Evolutionary conservation across 2,888 invertebrate genomes (phyloP).

Genomic region (Heliothis peltigera): DNA sequence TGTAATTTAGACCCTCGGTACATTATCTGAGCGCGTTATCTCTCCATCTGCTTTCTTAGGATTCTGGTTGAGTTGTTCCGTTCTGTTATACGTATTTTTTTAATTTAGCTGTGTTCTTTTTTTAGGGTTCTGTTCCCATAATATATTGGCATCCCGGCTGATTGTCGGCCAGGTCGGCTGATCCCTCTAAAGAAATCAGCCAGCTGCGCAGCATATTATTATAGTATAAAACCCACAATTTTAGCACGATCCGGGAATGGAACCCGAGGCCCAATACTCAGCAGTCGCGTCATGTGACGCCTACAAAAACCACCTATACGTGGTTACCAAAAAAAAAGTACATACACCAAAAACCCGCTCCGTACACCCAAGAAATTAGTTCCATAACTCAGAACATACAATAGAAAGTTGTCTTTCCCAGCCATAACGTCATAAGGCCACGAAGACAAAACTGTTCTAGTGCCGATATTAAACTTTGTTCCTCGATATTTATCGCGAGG

Average conservation of each 20-base stretch:
- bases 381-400: constrained; percentile 53
- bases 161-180: too few relatives aligned
- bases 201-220: too few relatives aligned
- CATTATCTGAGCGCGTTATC: constrained; percentile 57
- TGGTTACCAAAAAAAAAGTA: constrained; percentile 29
- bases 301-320: background rate
- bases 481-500: constrained; percentile 46
- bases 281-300: too few relatives aligned
- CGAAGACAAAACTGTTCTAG: constrained; percentile 47
- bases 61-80: constrained; percentile 7
- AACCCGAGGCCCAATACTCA: too few relatives aligned
- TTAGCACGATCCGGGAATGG: too few relatives aligned
- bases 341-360: constrained; percentile 20
- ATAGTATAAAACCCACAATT: too few relatives aligned
- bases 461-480: constrained; percentile 53
- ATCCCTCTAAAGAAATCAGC: too few relatives aligned
- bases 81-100: background rate
- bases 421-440: constrained; percentile 46
- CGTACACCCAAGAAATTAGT: constrained; percentile 44
- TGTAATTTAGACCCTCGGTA: constrained; percentile 59
- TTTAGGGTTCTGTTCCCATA: too few relatives aligned
- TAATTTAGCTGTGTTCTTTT: too few relatives aligned
- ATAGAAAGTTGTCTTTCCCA: constrained; percentile 44
- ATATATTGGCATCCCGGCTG: too few relatives aligned
- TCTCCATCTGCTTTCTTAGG: constrained; percentile 13